phyloP scores from a whole-genome alignment of 2,888 invertebrate genomes.

The Amiota mariae region DNA sequence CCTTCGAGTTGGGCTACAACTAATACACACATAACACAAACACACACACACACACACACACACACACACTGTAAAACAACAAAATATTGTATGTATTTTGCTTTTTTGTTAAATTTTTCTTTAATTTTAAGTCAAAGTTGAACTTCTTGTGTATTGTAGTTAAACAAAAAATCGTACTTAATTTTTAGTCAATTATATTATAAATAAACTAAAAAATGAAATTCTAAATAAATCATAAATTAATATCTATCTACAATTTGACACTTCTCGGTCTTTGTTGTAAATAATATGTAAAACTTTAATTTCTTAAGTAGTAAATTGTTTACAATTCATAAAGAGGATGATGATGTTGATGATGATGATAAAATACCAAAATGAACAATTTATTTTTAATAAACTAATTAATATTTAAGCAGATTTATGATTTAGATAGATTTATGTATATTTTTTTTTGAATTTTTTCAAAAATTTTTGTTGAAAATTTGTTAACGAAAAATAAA shows the following conservation, averaged over 20 bases:
- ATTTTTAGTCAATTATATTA: conserved; percentile 1
- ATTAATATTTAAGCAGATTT: neutral
- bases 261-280: conserved; percentile 2
- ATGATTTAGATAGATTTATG: conserved; percentile 1
- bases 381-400: conserved; percentile 1
- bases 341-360: too few relatives aligned
- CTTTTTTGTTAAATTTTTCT: too few relatives aligned
- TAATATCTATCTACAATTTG: neutral
- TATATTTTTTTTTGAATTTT: conserved; percentile 28
- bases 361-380: conserved; percentile 15
- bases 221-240: neutral
- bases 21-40: neutral
- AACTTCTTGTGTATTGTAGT: conserved; percentile 20
- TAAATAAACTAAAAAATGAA: neutral
- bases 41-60: neutral
- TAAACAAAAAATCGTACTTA: conserved; percentile 21
- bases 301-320: too few relatives aligned
- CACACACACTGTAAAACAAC: neutral
- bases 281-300: conserved; percentile 12
- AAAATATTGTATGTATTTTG: neutral
- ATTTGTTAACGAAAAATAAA: neutral
- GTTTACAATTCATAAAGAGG: too few relatives aligned
- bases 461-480: conserved; percentile 11
- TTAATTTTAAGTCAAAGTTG: neutral
- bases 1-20: neutral